Conservation (phyloP, 2,888 invertebrate species). For the Beris chalybata region DNA sequence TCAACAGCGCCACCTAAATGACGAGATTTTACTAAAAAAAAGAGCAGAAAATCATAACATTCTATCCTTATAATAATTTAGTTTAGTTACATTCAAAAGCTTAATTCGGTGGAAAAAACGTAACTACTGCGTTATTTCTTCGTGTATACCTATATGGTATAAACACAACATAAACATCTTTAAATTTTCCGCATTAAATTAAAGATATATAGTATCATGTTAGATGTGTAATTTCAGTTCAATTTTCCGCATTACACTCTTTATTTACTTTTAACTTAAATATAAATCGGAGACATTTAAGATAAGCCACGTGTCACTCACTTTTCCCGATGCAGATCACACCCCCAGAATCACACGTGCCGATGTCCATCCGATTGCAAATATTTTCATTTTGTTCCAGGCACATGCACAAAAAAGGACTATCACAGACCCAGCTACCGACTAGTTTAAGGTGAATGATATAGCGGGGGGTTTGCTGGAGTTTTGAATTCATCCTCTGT, state of each 20-base stretch:
- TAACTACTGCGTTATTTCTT: no score
- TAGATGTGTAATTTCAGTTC: constrained; percentile 32
- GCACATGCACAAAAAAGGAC: background rate
- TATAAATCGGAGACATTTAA: constrained; percentile 28
- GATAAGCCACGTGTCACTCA: constrained; percentile 31
- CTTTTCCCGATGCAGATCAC: background rate
- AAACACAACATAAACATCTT: no score
- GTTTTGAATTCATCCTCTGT: background rate
- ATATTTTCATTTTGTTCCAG: constrained; percentile 31
- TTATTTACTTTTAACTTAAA: constrained; percentile 29
- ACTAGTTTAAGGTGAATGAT: background rate
- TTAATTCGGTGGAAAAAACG: no score
- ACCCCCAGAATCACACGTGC: constrained; percentile 26
- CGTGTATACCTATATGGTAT: no score
- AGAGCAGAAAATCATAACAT: no score
- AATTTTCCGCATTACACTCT: constrained; percentile 36
- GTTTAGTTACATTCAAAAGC: no score
- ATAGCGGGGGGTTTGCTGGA: background rate
- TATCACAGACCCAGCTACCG: background rate
- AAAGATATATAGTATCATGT: background rate
- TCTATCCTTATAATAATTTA: no score
- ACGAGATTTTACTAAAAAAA: no score
- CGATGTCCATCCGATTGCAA: constrained; percentile 25
- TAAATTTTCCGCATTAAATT: no score
- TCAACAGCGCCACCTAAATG: no score